Evolutionary conservation across 2,797 vertebrate genomes (phyloP).

Genomic region (Tragopan temminckii): DNA sequence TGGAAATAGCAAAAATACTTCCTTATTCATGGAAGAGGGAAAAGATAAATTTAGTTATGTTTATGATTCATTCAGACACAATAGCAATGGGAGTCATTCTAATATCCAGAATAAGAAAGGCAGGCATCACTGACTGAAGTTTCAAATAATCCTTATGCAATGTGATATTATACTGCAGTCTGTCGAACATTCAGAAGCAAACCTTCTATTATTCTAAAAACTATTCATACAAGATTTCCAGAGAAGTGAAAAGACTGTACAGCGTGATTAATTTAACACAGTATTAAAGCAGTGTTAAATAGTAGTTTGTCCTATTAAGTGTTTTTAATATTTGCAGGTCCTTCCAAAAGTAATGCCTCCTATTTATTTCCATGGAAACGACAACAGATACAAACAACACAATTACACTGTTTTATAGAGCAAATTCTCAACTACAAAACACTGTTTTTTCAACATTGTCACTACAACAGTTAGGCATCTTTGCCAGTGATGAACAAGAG

Average conservation of each 20-base stretch:
- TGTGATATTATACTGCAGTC: neutral
- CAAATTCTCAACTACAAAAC: neutral
- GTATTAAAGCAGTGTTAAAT: neutral
- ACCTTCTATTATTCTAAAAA: neutral
- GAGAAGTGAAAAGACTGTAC: neutral
- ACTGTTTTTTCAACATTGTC: neutral
- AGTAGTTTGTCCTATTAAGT: neutral
- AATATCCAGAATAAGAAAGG: neutral
- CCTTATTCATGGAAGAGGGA: slow-evolving; percentile 9
- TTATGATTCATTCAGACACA: slow-evolving; percentile 31
- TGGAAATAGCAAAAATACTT: slow-evolving; percentile 30
- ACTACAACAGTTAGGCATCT: neutral
- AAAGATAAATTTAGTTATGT: slow-evolving; percentile 36
- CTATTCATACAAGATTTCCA: neutral
- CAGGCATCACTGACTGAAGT: neutral
- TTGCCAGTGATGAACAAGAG: neutral
- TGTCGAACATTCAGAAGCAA: neutral
- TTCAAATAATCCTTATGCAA: neutral
- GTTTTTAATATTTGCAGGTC: neutral
- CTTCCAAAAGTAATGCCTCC: neutral
- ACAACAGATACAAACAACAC: neutral
- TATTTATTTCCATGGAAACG: neutral
- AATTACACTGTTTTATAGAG: neutral
- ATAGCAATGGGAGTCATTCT: neutral
- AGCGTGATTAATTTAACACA: neutral